Evolutionary conservation across 2,797 vertebrate species (phyloP), one percentile per base, ranked within the genome.

Genomic region (Myiothlypis chrysogaster): DNA sequence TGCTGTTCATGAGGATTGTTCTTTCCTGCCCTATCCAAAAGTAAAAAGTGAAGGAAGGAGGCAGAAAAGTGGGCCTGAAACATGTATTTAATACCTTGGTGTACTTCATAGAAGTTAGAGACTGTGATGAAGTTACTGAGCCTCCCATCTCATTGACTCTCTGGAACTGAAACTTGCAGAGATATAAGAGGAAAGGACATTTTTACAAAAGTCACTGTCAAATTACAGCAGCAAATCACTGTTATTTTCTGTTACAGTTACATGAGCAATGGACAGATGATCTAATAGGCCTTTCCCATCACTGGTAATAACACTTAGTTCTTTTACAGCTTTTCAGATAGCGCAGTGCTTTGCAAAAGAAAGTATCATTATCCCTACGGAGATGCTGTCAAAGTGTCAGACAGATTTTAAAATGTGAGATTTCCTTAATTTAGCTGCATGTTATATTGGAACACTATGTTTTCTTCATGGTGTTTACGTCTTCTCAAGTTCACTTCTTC

Each of bases 151-250:
- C 87, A 22, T 21, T 93, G 71, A 81, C 61, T 80, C 25, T 65
- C 89, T 18, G 66, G 34, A 43, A 28, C 56, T 57, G 60, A 81
- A 83, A 85, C 64, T 93, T 89, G 22, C 37, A 80, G 78, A 72
- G 46, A 80, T 30, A 34, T 71, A 57, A 80, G 71, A 82, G 41
- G 46, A 78, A 59, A 78, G 50, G 68, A 68, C 79, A 52, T 89
- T 92, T 91, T 78, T 92, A 65, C 43, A 91, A 75, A 95, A 71
- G 41, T 68, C 75, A 53, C 60, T 93, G 68, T 70, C 68, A 91
- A 87, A 89, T 89, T 81, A 53, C n/a, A 75, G 87, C 61, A 91
- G 69, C 71, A 94, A 95, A 91, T 96, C 76, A 78, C 79, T 93
- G 71, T 86, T 92, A 81, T 83, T 92, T 96, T 89, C 75, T 53